Base-by-base conservation (phyloP, 2,888 invertebrate genomes). In the Caenorhabditis sp. region DNA sequence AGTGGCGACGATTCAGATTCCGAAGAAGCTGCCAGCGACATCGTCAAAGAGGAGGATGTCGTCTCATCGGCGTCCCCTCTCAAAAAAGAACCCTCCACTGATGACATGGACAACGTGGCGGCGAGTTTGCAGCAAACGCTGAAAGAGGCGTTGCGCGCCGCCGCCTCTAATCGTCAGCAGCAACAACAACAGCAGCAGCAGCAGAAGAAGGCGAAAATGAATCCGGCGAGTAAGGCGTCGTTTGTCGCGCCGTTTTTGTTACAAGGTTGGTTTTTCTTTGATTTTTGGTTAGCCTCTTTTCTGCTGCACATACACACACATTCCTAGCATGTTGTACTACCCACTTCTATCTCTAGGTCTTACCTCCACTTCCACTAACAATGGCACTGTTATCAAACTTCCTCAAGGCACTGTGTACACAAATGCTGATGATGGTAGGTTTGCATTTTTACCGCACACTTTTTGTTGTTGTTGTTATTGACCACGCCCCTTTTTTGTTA, bases 121-220 rank as follows among this genome's bases (percentile, higher is more conserved):
- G 72, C 69, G 21, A 63, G 68, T 31, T 68, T 83, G 19, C 81
- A 83, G 50, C 77, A 82, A 62, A 83, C 82, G 53, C 59, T 86
- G 50, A 83, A 84, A 60, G 86, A 86, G 31, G 85, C 84, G 10
- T 69, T 86, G 54, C 76, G 75, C 55, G 79, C 74, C 19, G 84
- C 86, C 6, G 80, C 83, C 5, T 69, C 67, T 23, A 82, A 81
- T 55, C 68, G 83, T 19, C 82, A 83, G 63, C 76, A 79, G n/a
- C 82, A 83, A 63, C 76, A 79, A 58, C 69, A 70, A 50, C 50
- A 70, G n/a, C 82, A 83, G 66, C 76, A 79, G 55, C 69, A 70
- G 50, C 50, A 70, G 59, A 79, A 78, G 21, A 77, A 74, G 59
- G 67, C 71, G 1, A 68, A 62, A 50, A 43, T 37, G 37, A 62